Evolutionary conservation across 2,113 vertebrate genomes (phyloP).

Genomic region (Pteruthius melanotis): DNA sequence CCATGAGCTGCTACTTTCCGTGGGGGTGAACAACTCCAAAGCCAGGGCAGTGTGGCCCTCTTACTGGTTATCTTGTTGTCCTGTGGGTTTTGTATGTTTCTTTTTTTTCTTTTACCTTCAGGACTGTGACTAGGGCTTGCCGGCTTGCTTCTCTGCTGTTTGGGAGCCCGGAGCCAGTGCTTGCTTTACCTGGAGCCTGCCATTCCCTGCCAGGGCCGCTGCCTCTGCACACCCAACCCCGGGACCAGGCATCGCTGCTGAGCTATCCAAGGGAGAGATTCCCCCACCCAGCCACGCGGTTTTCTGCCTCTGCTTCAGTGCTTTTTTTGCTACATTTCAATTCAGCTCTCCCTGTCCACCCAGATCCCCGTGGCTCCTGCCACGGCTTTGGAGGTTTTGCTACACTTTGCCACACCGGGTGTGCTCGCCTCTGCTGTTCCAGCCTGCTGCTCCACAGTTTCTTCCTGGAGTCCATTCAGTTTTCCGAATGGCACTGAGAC

Average conservation of each 20-base stretch:
- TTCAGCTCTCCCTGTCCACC: fast-evolving
- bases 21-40: neutral
- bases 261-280: neutral
- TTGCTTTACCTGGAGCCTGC: neutral
- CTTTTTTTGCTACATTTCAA: neutral
- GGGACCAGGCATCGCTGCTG: neutral
- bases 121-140: neutral
- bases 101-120: neutral
- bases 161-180: neutral
- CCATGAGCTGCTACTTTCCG: neutral
- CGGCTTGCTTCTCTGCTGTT: neutral
- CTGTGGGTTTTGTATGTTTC: neutral
- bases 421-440: neutral
- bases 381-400: neutral
- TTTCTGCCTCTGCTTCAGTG: neutral
- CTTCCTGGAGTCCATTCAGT: neutral
- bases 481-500: neutral
- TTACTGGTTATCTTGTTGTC: neutral
- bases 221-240: too few species aligned
- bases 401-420: neutral
- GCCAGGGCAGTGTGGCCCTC: neutral
- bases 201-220: neutral
- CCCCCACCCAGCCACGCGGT: neutral
- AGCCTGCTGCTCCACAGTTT: neutral
- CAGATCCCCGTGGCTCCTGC: neutral